Conservation (phyloP, 2,888 invertebrate genomes). For the Hyles lineata region DNA sequence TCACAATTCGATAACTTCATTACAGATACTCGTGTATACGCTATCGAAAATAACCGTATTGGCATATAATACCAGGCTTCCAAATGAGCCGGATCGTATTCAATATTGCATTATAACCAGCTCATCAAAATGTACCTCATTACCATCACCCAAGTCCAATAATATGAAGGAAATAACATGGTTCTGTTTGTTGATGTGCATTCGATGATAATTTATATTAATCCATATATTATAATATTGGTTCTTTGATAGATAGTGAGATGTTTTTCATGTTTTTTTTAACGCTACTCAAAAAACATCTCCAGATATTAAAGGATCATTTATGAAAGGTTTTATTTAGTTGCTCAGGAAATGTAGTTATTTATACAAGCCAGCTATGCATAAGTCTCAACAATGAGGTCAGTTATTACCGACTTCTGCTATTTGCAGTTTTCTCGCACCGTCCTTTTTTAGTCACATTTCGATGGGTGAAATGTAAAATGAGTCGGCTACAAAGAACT, state of each 20-base stretch:
- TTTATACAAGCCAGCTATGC: too few species aligned
- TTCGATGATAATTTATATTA: neutral
- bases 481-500: too few species aligned
- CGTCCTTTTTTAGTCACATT: too few species aligned
- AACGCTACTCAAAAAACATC: too few species aligned
- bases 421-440: too few species aligned
- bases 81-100: neutral
- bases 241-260: neutral
- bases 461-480: too few species aligned
- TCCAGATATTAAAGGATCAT: too few species aligned
- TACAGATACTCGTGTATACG: constrained; percentile 7
- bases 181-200: neutral
- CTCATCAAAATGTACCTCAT: constrained; percentile 10
- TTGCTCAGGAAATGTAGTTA: too few species aligned
- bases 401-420: too few species aligned
- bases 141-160: neutral
- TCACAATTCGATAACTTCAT: constrained; percentile 10
- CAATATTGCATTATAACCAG: constrained; percentile 8
- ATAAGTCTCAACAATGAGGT: too few species aligned
- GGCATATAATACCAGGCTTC: neutral
- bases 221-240: neutral
- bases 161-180: neutral
- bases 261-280: too few species aligned
- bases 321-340: too few species aligned
- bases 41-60: constrained; percentile 8